Percentiles rank a stretch among this genome's conserved stretches.
Evolutionary conservation across 2,797 vertebrate genomes (phyloP).

Genomic region (Fistularia commersonii): DNA sequence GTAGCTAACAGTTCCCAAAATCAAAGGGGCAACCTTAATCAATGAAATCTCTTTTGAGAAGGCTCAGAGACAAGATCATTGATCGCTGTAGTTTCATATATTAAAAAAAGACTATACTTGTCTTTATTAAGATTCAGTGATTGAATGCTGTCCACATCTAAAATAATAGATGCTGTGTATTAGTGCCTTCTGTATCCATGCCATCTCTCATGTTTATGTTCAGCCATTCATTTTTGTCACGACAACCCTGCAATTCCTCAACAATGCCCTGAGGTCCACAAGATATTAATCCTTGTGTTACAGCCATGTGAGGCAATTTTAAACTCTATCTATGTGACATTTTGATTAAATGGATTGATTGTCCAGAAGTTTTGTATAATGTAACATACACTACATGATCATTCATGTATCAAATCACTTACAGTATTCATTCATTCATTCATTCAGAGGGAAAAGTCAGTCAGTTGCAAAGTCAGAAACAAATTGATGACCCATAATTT

Average conservation of each 20-base stretch:
- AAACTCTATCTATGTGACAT: background rate
- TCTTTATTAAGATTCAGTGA: constrained; percentile 27
- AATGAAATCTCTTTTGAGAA: constrained; percentile 36
- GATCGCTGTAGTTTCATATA: constrained; percentile 25
- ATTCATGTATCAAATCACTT: too few species aligned
- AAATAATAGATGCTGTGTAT: constrained; percentile 11
- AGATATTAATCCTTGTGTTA: background rate
- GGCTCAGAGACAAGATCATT: constrained; percentile 21
- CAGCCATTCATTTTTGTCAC: background rate
- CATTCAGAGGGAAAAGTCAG: too few species aligned
- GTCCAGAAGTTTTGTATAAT: too few species aligned
- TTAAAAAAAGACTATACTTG: constrained; percentile 24
- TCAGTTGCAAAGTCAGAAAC: too few species aligned
- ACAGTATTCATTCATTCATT: too few species aligned
- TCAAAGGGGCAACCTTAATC: constrained; percentile 52
- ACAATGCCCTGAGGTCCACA: background rate
- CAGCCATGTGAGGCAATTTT: background rate
- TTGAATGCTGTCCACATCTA: constrained; percentile 5
- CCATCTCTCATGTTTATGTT: constrained; percentile 11
- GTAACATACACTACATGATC: too few species aligned
- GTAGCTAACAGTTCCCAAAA: constrained; percentile 52
- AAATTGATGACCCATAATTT: too few species aligned
- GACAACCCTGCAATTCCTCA: background rate
- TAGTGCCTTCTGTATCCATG: constrained; percentile 12
- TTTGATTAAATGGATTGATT: background rate